These are phyloP conservation scores for Mesaphorura yosii DNA, from an alignment of 1,140 invertebrate genomes.

Conservation along the genomic window DNA sequence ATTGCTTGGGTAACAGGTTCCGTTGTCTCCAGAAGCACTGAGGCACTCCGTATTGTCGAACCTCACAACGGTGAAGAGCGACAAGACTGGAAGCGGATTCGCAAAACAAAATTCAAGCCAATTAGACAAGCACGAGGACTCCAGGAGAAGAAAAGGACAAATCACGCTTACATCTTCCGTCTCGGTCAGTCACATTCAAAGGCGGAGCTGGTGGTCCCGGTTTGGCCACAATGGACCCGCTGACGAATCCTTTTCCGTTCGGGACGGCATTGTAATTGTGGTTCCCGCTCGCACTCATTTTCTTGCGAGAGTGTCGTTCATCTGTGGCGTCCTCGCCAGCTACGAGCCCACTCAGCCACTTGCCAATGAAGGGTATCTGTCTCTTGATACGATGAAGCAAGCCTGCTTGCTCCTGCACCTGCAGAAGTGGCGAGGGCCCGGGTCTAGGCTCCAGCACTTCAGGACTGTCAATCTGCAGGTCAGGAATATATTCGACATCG, in stretches of 20 bases:
- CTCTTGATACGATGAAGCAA: not conserved
- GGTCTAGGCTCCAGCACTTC: not conserved
- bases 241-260: too few species aligned
- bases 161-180: conserved; percentile 2
- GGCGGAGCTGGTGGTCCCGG: not conserved
- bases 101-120: not conserved
- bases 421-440: too few species aligned
- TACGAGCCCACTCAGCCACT: not conserved
- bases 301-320: too few species aligned
- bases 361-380: not conserved
- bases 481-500: not conserved
- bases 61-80: conserved; percentile 59
- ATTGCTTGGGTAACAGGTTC: conserved; percentile 55
- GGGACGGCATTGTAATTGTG: too few species aligned
- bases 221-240: too few species aligned
- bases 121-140: too few species aligned
- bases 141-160: not conserved
- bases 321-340: too few species aligned
- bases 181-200: not conserved
- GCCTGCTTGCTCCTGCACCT: not conserved
- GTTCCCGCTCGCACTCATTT: too few species aligned
- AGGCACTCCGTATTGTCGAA: conserved; percentile 56
- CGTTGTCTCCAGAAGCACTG: conserved; percentile 57
- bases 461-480: not conserved
- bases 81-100: conserved; percentile 45